A percentile compares a stretch with the other conserved stretches of the same genome.
Conservation (phyloP, 2,888 invertebrate genomes). For the Gastrophysa polygoni region DNA sequence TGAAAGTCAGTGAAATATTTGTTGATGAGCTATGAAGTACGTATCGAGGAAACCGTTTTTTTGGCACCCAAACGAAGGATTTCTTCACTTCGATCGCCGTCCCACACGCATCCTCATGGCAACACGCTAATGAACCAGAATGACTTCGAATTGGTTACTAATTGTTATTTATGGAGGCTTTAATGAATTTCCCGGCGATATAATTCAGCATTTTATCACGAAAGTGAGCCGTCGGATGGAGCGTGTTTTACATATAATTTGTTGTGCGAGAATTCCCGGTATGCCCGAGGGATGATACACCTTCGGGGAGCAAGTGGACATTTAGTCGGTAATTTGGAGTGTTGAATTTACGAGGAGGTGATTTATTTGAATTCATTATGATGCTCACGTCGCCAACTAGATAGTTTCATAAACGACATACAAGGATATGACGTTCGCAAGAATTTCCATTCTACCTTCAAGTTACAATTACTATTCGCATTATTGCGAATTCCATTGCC, state of each 20-base stretch:
- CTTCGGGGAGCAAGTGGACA: slow-evolving; percentile 28
- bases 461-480: too few relatives aligned
- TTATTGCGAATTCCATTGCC: too few relatives aligned
- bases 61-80: too few relatives aligned
- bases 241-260: slow-evolving; percentile 33
- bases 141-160: slow-evolving; percentile 17
- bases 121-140: slow-evolving; percentile 10
- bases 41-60: too few relatives aligned
- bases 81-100: too few relatives aligned
- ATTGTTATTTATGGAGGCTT: slow-evolving; percentile 37
- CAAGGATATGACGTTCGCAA: too few relatives aligned
- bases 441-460: too few relatives aligned
- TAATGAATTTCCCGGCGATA: slow-evolving; percentile 39
- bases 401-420: background rate
- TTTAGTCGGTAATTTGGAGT: slow-evolving; percentile 27
- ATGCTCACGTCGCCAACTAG: background rate
- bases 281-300: slow-evolving; percentile 30
- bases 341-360: slow-evolving; percentile 17
- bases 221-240: slow-evolving; percentile 30
- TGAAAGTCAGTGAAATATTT: too few relatives aligned
- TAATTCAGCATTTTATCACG: slow-evolving; percentile 35
- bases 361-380: slow-evolving; percentile 22
- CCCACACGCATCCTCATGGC: slow-evolving; percentile 12
- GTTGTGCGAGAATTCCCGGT: slow-evolving; percentile 26
- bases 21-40: too few relatives aligned